phyloP scores from a whole-genome alignment of 2,797 vertebrate species.

The Neomorphus geoffroyi region DNA sequence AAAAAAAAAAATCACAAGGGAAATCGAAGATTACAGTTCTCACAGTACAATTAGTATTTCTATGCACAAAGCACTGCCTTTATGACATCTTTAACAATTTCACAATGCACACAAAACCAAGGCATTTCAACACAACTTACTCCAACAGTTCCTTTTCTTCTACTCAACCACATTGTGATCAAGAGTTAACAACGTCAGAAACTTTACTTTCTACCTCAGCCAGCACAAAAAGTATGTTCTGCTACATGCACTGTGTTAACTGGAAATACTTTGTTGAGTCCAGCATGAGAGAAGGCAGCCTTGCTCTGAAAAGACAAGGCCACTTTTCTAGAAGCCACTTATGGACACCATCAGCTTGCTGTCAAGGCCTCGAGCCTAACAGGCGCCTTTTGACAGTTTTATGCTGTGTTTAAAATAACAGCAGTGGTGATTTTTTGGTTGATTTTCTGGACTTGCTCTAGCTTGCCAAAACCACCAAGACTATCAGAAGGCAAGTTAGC shows the following conservation, averaged over 20 bases:
- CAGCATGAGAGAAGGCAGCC: neutral
- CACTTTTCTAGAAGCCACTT: neutral
- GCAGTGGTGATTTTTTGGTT: neutral
- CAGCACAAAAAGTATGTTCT: neutral
- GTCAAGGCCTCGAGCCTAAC: neutral
- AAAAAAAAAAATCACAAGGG: constrained; percentile 39
- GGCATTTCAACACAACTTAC: neutral
- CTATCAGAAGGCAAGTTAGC: neutral
- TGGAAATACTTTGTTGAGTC: neutral
- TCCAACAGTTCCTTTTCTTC: neutral
- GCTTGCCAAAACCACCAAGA: neutral
- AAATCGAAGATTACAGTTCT: constrained; percentile 39
- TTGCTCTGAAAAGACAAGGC: neutral
- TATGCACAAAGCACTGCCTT: constrained; percentile 30
- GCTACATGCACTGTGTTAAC: neutral
- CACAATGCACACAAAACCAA: neutral
- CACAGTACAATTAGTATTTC: constrained; percentile 44
- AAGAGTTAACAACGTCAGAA: neutral
- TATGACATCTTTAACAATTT: constrained; percentile 34
- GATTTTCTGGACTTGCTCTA: neutral
- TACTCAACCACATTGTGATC: neutral
- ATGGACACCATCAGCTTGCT: neutral
- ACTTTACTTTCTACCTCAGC: neutral
- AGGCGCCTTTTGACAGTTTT: neutral
- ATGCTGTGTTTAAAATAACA: neutral